phyloP scores from a whole-genome alignment of 2,797 vertebrate genomes.

The Muraenolepis orangiensis region DNA sequence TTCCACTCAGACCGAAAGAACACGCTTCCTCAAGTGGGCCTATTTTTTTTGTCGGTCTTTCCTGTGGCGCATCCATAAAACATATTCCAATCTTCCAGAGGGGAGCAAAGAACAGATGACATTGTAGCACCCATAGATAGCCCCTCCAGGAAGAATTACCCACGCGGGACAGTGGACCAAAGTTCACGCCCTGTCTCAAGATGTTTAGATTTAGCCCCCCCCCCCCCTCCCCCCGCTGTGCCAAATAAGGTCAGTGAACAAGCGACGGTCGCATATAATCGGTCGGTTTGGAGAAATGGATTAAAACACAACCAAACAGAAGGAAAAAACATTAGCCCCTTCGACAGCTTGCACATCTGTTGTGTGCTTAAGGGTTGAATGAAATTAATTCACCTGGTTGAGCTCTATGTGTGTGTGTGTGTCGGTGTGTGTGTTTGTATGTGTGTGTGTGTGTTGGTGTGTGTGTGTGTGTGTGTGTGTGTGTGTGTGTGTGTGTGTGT shows the following conservation, averaged over 20 bases:
- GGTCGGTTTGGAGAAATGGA: background rate
- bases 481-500: too few relatives aligned
- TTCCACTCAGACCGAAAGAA: constrained; percentile 60
- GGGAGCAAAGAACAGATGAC: background rate
- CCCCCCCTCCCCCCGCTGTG: too few relatives aligned
- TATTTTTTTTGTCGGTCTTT: constrained; percentile 14
- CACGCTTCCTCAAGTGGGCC: constrained; percentile 25
- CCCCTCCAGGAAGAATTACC: background rate
- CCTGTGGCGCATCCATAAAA: background rate
- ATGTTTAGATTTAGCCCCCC: too few relatives aligned
- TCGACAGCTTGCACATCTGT: background rate
- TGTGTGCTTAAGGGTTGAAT: background rate
- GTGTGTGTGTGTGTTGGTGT: too few relatives aligned
- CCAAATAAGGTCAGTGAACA: background rate
- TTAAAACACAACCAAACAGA: background rate
- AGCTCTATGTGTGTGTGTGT: background rate
- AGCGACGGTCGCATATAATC: background rate
- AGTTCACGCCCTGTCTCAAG: background rate
- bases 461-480: too few relatives aligned
- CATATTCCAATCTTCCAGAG: background rate
- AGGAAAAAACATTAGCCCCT: too few relatives aligned
- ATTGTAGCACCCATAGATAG: background rate
- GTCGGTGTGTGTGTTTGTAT: too few relatives aligned
- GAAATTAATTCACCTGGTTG: background rate
- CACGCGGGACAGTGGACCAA: background rate